Conservation (phyloP, 2,888 invertebrate genomes). For the Oscheius sp. region DNA sequence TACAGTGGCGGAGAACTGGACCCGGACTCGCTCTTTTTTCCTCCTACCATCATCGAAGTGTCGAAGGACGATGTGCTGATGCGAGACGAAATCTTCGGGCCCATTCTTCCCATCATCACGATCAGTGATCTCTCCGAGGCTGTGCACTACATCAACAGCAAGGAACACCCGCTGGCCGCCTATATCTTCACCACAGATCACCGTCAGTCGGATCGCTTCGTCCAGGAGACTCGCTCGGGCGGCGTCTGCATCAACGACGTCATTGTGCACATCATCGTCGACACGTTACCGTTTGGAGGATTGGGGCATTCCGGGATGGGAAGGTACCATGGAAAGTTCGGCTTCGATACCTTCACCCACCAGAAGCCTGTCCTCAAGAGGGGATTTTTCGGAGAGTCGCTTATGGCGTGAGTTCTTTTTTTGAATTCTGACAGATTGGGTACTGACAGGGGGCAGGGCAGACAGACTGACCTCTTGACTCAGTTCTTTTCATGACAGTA, state of each 20-base stretch:
- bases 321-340: conserved; percentile 85
- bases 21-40: conserved; percentile 83
- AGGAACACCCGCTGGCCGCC: conserved; percentile 89
- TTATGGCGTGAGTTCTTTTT: conserved; percentile 54
- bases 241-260: conserved; percentile 86
- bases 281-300: conserved; percentile 95
- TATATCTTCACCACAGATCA: conserved; percentile 85
- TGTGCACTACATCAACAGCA: conserved; percentile 83
- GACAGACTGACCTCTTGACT: not conserved
- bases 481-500: too few species aligned
- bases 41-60: conserved; percentile 85
- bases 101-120: conserved; percentile 88
- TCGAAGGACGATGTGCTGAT: conserved; percentile 80
- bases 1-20: conserved; percentile 78
- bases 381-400: conserved; percentile 68
- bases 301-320: conserved; percentile 94
- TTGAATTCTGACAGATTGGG: not conserved
- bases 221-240: conserved; percentile 84
- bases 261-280: conserved; percentile 78
- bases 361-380: conserved; percentile 79
- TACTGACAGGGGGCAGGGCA: not conserved
- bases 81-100: conserved; percentile 93
- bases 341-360: conserved; percentile 93
- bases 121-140: conserved; percentile 88
- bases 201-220: conserved; percentile 80